phyloP scores from a whole-genome alignment of 2,797 vertebrate species.

The Onychomys torridus region DNA sequence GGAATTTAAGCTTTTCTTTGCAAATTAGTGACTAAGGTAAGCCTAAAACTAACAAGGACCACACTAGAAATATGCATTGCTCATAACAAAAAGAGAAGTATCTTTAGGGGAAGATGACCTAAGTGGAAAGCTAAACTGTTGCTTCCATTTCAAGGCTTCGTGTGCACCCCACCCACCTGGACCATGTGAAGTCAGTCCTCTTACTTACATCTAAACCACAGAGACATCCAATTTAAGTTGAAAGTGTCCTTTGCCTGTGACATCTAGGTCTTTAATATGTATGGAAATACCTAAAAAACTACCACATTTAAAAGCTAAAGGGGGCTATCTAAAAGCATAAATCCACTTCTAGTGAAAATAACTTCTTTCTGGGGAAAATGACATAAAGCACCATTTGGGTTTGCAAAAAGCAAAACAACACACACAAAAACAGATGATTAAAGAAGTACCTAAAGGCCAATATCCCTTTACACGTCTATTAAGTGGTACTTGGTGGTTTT shows the following conservation, averaged over 20 bases:
- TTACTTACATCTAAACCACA: neutral
- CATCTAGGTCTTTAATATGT: neutral
- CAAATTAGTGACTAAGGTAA: neutral
- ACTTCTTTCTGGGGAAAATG: neutral
- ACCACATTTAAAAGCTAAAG: neutral
- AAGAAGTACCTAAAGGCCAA: neutral
- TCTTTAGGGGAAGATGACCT: too few relatives aligned
- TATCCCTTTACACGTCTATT: fast-evolving
- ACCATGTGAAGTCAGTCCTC: neutral
- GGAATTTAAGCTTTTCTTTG: neutral
- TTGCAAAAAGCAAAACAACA: neutral
- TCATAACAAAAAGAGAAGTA: neutral
- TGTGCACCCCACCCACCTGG: too few relatives aligned
- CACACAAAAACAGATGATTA: neutral
- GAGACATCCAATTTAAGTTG: fast-evolving
- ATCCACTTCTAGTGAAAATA: neutral
- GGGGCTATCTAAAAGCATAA: neutral
- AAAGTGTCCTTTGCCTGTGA: neutral
- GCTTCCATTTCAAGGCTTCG: neutral
- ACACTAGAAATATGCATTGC: neutral
- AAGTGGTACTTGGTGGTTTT: neutral
- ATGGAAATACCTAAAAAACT: neutral
- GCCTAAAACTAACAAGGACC: neutral
- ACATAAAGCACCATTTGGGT: neutral
- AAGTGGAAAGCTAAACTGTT: neutral